Conservation (phyloP, 2,113 vertebrate species). For the Scartelaos histophorus region DNA sequence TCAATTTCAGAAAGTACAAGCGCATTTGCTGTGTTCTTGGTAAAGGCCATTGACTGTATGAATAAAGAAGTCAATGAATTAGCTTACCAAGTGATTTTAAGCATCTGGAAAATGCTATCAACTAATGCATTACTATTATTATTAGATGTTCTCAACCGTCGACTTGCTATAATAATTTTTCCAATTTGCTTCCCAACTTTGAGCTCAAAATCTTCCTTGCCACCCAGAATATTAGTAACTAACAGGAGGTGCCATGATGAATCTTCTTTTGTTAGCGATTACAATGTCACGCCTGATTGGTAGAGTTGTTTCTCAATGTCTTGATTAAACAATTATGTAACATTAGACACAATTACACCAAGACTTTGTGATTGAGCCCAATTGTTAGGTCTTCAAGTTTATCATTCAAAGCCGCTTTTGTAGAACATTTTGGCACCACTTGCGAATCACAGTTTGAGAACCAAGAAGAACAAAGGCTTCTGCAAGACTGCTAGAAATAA, state of each 20-base stretch:
- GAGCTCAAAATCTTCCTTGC: not conserved
- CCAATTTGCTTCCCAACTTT: not conserved
- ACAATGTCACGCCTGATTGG: conserved; percentile 1
- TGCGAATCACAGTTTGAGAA: conserved; percentile 30
- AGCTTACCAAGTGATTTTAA: not conserved
- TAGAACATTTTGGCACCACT: conserved; percentile 22
- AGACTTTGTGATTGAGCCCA: not conserved
- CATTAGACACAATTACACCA: not conserved
- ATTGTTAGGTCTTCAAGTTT: not conserved
- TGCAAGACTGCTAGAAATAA: conserved; percentile 37
- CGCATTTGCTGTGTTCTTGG: too few species aligned
- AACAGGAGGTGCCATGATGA: not conserved
- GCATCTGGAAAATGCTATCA: not conserved
- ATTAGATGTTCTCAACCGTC: too few species aligned
- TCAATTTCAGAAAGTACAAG: too few species aligned
- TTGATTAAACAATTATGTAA: conserved; percentile 3
- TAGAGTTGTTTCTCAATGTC: not conserved
- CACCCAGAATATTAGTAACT: not conserved
- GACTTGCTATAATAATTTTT: not conserved
- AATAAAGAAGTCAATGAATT: too few species aligned
- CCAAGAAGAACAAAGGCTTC: conserved; percentile 25
- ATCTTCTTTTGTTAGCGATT: not conserved
- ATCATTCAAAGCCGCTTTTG: conserved; percentile 12
- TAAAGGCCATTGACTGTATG: too few species aligned
- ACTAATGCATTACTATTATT: not conserved